These are phyloP conservation scores for Trichomycterus rosablanca DNA, from an alignment of 2,113 vertebrate species.

Conservation along the genomic window DNA sequence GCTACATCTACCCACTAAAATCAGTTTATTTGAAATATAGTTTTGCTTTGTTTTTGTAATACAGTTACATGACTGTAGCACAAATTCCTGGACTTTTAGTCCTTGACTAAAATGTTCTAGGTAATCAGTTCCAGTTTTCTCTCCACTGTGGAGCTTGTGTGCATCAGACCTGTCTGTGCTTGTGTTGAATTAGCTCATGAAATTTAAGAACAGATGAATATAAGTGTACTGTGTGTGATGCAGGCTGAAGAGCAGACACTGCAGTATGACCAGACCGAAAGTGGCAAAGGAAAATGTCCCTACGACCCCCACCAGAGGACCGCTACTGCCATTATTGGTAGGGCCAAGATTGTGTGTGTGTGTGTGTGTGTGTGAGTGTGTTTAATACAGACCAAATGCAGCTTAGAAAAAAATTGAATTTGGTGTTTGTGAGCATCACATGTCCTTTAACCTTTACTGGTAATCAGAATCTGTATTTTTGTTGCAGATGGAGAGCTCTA, in stretches of 20 bases:
- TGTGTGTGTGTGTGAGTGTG: slow-evolving; percentile 22
- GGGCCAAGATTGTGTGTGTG: slow-evolving; percentile 25
- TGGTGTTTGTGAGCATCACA: neutral
- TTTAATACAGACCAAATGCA: neutral
- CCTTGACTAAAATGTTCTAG: too few species aligned
- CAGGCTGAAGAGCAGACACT: slow-evolving; percentile 66
- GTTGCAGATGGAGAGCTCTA: slow-evolving; percentile 70
- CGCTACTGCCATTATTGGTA: slow-evolving; percentile 68
- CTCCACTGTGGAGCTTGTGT: too few species aligned
- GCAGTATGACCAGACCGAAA: slow-evolving; percentile 65
- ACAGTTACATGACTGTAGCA: too few species aligned
- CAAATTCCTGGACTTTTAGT: too few species aligned
- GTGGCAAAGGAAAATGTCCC: slow-evolving; percentile 75
- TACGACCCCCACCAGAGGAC: slow-evolving; percentile 72
- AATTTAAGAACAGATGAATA: too few species aligned
- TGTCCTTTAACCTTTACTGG: neutral
- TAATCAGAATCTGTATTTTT: slow-evolving; percentile 1
- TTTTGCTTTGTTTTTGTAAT: too few species aligned
- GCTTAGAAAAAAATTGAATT: too few species aligned
- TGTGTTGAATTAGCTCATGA: too few species aligned
- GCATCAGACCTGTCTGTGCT: too few species aligned
- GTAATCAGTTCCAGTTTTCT: too few species aligned
- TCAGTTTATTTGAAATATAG: too few species aligned
- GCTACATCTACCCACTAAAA: too few species aligned
- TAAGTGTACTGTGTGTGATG: neutral